A percentile compares a stretch with the other conserved stretches of the same genome.
phyloP scores from a whole-genome alignment of 2,113 vertebrate genomes.

The Myrmophylax atrothorax region DNA sequence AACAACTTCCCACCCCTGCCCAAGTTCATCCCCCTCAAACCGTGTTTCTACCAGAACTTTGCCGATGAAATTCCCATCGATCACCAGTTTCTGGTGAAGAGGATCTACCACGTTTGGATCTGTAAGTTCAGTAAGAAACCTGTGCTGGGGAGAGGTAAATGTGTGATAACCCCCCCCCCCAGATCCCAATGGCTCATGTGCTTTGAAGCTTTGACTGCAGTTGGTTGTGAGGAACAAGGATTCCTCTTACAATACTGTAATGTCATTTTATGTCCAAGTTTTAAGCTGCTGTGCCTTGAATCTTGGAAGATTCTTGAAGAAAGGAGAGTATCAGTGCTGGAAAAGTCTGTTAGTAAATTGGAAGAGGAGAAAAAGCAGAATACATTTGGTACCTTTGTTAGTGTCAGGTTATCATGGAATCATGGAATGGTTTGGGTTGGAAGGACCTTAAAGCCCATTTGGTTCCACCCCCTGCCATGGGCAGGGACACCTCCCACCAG shows the following conservation, averaged over 20 bases:
- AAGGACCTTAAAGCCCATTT: background rate
- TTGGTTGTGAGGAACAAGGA: background rate
- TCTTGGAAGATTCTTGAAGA: background rate
- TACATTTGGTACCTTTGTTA: background rate
- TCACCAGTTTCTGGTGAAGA: constrained; percentile 85
- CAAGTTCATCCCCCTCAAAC: constrained; percentile 84
- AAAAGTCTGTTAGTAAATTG: background rate
- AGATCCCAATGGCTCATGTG: accelerated
- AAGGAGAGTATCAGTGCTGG: background rate
- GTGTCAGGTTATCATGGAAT: background rate
- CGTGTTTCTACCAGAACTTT: constrained; percentile 96
- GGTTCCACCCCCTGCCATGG: background rate
- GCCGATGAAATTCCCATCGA: constrained; percentile 88
- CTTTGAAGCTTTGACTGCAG: background rate
- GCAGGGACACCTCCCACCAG: background rate
- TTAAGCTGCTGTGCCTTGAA: background rate
- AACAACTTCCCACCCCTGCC: constrained; percentile 96
- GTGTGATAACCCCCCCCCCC: background rate
- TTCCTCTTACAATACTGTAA: background rate
- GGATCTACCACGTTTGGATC: constrained; percentile 91
- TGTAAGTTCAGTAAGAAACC: constrained; percentile 76
- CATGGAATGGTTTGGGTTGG: background rate
- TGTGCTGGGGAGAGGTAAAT: background rate
- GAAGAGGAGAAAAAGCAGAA: background rate
- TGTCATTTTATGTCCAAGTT: background rate